phyloP scores from a whole-genome alignment of 2,797 vertebrate genomes.

The Lepidocolaptes lacrymiger region DNA sequence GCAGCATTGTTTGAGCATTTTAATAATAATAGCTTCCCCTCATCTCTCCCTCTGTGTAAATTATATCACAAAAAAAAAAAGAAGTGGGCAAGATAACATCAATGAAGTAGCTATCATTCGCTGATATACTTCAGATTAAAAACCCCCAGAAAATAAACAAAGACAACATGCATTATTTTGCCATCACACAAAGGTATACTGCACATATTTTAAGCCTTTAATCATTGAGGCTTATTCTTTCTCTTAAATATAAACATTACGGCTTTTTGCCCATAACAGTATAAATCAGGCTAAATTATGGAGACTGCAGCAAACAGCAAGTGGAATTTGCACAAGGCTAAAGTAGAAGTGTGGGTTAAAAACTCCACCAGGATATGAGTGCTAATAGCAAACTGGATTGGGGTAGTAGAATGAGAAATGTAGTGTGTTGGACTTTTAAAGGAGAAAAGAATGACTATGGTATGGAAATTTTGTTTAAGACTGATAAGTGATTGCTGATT shows the following conservation, averaged over 20 bases:
- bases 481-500: neutral
- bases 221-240: neutral
- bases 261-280: neutral
- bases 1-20: neutral
- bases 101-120: neutral
- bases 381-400: neutral
- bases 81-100: neutral
- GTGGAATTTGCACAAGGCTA: neutral
- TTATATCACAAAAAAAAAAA: neutral
- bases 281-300: neutral
- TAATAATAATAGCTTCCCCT: neutral
- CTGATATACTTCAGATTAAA: neutral
- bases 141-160: neutral
- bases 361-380: neutral
- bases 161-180: fast-evolving
- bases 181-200: neutral
- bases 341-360: neutral
- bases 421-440: neutral
- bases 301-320: neutral
- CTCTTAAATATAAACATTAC: neutral
- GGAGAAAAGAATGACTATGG: neutral
- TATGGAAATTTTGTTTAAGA: neutral
- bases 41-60: neutral
- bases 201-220: neutral
- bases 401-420: neutral